Evolutionary conservation across 2,888 invertebrate genomes (phyloP), one percentile per base, ranked within the genome.

Genomic region (Dorcus hopei): DNA sequence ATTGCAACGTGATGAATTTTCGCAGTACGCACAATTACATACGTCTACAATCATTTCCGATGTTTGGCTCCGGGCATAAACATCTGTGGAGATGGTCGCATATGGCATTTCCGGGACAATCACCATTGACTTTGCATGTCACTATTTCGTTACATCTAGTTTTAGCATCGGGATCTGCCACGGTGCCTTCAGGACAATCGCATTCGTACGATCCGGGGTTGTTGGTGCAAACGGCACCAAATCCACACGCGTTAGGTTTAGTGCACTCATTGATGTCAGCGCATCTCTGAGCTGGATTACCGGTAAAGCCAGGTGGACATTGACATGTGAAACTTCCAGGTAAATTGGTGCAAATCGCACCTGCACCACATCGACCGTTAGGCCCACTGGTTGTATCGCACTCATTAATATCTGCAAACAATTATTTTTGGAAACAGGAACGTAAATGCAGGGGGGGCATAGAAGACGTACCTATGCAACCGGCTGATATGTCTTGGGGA

Each of bases 21-120:
- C 16, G 8, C 1, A 8, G 16, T 7, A 42, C 5, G 11, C n/a
- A 5, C 6, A 2, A 23, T 14, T 48, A 83, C 90, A 87, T 84
- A 92, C 92, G 95, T 78, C 94, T 86, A 71, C 95, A 95, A 72
- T 94, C 93, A 69, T 93, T 92, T 68, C 95, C 95, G 67, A 93
- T 82, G 74, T 95, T 95, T 0, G 95, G 95, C 71, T 93, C 93
- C 2, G 94, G 95, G 70, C 95, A 95, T 40, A 93, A 77, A 74
- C 95, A 95, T 70, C 90, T 85, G 59, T 87, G 86, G 63, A 87
- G 85, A 6, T 81, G 74, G 72, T 93, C 91, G 72, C 95, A 95
- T 65, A 93, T 81, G 4, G 94, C 89, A 80, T 95, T 95, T 68
- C 95, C 95, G 26, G 94, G 93, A 77, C 95, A 95, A 64, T 93